Percentiles rank a stretch among this genome's conserved stretches.
Conservation (phyloP, 2,113 vertebrate genomes). For the Ptychochromis oligacanthus region DNA sequence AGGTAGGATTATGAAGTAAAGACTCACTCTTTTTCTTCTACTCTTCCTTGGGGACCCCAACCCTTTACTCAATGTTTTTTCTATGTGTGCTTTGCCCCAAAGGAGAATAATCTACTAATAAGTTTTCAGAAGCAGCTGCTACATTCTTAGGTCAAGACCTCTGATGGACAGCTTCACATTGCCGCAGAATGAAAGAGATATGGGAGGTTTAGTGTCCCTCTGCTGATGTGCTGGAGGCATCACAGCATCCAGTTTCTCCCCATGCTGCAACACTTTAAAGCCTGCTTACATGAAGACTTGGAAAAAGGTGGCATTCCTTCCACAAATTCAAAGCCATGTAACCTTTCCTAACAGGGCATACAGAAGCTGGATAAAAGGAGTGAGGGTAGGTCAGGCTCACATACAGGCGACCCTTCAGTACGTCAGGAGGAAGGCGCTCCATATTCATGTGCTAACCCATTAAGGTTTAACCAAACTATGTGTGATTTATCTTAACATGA, state of each 20-base stretch:
- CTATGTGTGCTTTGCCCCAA: background rate
- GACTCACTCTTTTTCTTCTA: background rate
- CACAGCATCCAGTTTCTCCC: background rate
- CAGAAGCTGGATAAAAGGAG: background rate
- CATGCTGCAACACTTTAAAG: conserved; percentile 17
- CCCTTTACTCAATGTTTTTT: background rate
- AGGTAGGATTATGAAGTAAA: background rate
- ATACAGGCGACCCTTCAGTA: background rate
- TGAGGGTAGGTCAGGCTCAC: background rate
- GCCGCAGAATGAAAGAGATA: conserved; percentile 2
- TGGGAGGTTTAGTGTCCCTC: background rate
- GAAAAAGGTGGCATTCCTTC: conserved; percentile 34
- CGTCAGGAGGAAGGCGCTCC: background rate
- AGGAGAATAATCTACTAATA: background rate
- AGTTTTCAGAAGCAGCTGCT: background rate
- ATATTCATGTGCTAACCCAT: background rate
- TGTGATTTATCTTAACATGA: too few species aligned
- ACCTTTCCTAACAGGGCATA: background rate
- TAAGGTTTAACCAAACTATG: background rate
- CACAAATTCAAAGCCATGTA: background rate
- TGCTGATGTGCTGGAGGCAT: background rate
- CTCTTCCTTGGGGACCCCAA: background rate
- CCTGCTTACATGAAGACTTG: conserved; percentile 6
- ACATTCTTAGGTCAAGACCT: conserved; percentile 26
- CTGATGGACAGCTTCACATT: background rate